Conservation (phyloP, 2,888 invertebrate species). For the Encarsia formosa region DNA sequence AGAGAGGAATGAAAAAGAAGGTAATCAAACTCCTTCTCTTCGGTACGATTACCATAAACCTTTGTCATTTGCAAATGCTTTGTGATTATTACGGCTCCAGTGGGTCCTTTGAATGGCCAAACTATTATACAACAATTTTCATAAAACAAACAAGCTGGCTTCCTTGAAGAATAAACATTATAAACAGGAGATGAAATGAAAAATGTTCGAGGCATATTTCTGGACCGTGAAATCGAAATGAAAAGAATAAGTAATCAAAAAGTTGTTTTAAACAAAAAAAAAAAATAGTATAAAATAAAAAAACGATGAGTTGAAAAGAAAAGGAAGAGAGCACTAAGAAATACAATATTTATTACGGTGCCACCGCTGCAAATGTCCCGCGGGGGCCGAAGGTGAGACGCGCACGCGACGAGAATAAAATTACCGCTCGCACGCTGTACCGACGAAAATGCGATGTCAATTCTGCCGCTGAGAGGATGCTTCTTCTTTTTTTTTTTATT, state of each 20-base stretch:
- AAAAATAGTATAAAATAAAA: too few relatives aligned
- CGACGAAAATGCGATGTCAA: slow-evolving; percentile 3
- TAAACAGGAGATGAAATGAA: neutral
- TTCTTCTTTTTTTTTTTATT: too few relatives aligned
- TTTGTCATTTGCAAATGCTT: too few relatives aligned
- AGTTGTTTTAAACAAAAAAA: too few relatives aligned
- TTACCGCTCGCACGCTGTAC: slow-evolving; percentile 2
- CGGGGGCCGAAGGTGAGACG: slow-evolving; percentile 4
- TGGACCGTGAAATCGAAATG: neutral
- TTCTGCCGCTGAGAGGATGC: neutral
- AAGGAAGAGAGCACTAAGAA: neutral
- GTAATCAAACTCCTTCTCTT: too few relatives aligned
- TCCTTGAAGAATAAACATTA: neutral
- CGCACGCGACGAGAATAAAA: slow-evolving; percentile 17
- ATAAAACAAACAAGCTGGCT: neutral
- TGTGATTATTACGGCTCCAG: too few relatives aligned
- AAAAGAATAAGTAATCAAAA: too few relatives aligned
- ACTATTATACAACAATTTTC: neutral
- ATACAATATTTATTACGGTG: slow-evolving; percentile 15
- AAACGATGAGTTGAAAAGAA: neutral
- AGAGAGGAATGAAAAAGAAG: too few relatives aligned
- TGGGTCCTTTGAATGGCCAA: neutral
- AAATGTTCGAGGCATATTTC: neutral
- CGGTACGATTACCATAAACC: too few relatives aligned
- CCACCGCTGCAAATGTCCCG: slow-evolving; percentile 9